Base-by-base conservation (phyloP, 1,140 invertebrate species). In the Macrocentrus cingulum region DNA sequence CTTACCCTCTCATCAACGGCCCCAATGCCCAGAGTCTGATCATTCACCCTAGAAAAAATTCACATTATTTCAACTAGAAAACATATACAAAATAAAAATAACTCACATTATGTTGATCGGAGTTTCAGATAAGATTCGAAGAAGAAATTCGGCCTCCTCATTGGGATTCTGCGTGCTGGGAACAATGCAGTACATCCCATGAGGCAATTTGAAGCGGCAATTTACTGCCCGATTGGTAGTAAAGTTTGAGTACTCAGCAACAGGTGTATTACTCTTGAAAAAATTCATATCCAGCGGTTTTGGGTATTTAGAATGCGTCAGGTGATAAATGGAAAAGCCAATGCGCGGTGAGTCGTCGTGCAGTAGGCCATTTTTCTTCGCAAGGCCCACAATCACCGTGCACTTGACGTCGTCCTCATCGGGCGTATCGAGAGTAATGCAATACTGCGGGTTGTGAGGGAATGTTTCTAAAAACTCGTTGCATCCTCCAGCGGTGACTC, bases 121-220 rank as follows among this genome's bases (percentile, higher is more conserved):
- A 67, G 95, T 92, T 82, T 98, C 97, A 63, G 94, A 95, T 85
- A 98, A 99, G 32, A 99, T 91, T 68, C 97, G 82, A 8, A 99
- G 79, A 49, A 99, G 81, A 80, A 98, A 99, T 76, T 99, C 94
- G 53, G 93, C 97, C 72, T 98, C 94, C 66, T 98, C 90, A 65
- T 96, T 89, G 0, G 95, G 92, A 64, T 99, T 96, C 77, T 98
- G 99, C 6, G 97, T 99, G 13, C 95, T 98, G 1, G 97, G 97
- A 44, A 99, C 90, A 66, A 99, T 96, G 62, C 94, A 92, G 80
- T 99, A 99, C 1, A 87, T 86, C 6, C 97, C 97, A 0, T 93
- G 94, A 8, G 91, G 90, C 49, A 99, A 84, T 75, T 95, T 95
- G 78, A 98, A 97, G 32, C 95, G 85, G 53, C 90, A 89, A 66